Base-by-base conservation (phyloP, 2,888 invertebrate genomes). In the Tridacna gigas region DNA sequence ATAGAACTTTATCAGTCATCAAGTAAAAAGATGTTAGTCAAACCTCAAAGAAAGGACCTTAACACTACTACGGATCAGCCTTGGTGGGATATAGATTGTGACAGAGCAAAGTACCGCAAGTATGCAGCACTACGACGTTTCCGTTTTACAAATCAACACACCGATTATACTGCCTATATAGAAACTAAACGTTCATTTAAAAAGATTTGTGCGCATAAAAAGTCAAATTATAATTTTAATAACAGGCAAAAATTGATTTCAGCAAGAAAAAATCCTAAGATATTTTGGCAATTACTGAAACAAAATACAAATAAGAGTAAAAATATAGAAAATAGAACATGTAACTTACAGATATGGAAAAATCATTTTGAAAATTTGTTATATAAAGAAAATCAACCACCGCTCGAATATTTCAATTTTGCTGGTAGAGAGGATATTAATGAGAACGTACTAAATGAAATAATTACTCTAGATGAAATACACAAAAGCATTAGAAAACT, bases 381-480 rank as follows among this genome's bases (percentile, higher is more conserved):
- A 13, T 4, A 47, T 51, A 13, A 51, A 73, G 51, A 56, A 13
- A 51, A 13, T 28, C 4, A 51, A 18, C 48, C n/a, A 15, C 20
- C 73, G 15, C 25, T n/a, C 12, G 26, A 45, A 20, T 18, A n/a
- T 25, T 63, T 13, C 13, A 25, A 73, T n/a, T 65, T 15, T 26
- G 51, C 11, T 25, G 18, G 15, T 47, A 25, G 20, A 22, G 12
- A n/a, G 37, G 25, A 69, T 20, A 25, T 47, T 12, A 45, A 69
- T 51, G 25, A 45, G 7, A 37, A 47, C 45, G 45, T 47, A 13
- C n/a, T 76, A 20, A 61, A 76, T 4, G 13, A 5, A 9, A 9
- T 25, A 47, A 76, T 76, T n/a, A 45, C 45, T n/a, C 13, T n/a
- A 22, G n/a, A 25, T 76, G 76, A 76, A 47, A 65, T 76, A 28